Base-by-base conservation (phyloP, 1,140 invertebrate genomes). In the Phymorhynchus buccinoides region DNA sequence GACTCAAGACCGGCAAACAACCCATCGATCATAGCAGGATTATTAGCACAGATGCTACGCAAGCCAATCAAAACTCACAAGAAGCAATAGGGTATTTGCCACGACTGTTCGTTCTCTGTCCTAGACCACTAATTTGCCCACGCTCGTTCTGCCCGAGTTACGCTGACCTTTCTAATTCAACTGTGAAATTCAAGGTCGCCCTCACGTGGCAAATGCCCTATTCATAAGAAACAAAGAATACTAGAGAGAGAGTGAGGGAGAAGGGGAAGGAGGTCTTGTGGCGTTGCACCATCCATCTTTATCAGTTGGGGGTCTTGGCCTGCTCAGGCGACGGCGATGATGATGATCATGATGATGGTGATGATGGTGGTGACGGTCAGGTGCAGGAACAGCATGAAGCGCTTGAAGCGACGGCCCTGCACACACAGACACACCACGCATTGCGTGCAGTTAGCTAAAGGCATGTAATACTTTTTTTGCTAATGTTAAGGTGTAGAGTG, bases 341-440 rank as follows among this genome's bases (percentile, higher is more conserved):
- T 85, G 78, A 92, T 91, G 37, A 91, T 84, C 86, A 91, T 89
- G 79, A 92, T 90, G 84, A 92, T 66, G 27, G 89, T 88, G 39
- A 91, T 88, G 56, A 92, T 88, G 83, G 86, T 87, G 22, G 90
- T 90, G 85, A 92, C 89, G 44, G 90, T 88, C 71, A 92, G 88
- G 84, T 92, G 91, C 1, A 89, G 88, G 80, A 89, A 87, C 80
- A 92, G 83, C 88, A 91, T 88, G 86, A 90, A 91, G 32, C 88
- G 88, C 88, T 92, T 92, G 88, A 91, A 91, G 62, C 87, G 87
- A 39, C 89, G 88, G 44, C 91, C 91, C 91, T 92, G 87, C 30
- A 79, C 37, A 79, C 32, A 84, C 41, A 83, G 30, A 48, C 27
- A 9, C 37, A 66, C 22, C 1, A 82, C 35, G 6, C n/a, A n/a